Percentiles rank a stretch among this genome's conserved stretches.
phyloP scores from a whole-genome alignment of 2,888 invertebrate species.

The Sipha maydis region DNA sequence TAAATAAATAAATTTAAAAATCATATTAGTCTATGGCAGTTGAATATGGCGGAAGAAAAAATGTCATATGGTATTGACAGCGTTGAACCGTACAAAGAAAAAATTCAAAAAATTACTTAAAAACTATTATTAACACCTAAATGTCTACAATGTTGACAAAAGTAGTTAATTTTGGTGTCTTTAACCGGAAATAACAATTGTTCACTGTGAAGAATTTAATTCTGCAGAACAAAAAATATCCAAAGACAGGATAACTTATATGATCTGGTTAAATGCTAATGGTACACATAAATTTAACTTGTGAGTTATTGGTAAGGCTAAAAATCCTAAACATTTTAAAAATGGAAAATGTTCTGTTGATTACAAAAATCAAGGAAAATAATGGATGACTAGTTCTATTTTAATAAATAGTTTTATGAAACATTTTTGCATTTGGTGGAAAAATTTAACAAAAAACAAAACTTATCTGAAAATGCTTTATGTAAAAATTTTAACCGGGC shows the following conservation, averaged over 20 bases:
- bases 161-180: slow-evolving; percentile 40
- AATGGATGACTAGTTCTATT: slow-evolving; percentile 51
- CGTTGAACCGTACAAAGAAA: slow-evolving; percentile 52
- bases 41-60: slow-evolving; percentile 46
- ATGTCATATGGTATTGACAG: slow-evolving; percentile 44
- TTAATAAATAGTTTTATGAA: slow-evolving; percentile 31
- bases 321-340: slow-evolving; percentile 63
- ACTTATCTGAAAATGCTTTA: slow-evolving; percentile 23
- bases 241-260: slow-evolving; percentile 65
- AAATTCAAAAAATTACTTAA: slow-evolving; percentile 35
- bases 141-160: slow-evolving; percentile 56
- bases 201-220: slow-evolving; percentile 64
- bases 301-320: slow-evolving; percentile 63
- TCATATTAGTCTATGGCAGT: slow-evolving; percentile 23
- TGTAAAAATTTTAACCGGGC: too few relatives aligned
- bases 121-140: slow-evolving; percentile 20
- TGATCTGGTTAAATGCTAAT: slow-evolving; percentile 66
- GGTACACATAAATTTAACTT: slow-evolving; percentile 65
- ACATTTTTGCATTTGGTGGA: slow-evolving; percentile 58
- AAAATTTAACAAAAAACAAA: slow-evolving; percentile 35
- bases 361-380: slow-evolving; percentile 63
- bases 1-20: slow-evolving; percentile 42
- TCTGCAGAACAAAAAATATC: slow-evolving; percentile 65
- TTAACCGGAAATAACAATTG: slow-evolving; percentile 64
- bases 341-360: slow-evolving; percentile 65